Base-by-base conservation (phyloP, 2,113 vertebrate species). In the Pavo muticus region DNA sequence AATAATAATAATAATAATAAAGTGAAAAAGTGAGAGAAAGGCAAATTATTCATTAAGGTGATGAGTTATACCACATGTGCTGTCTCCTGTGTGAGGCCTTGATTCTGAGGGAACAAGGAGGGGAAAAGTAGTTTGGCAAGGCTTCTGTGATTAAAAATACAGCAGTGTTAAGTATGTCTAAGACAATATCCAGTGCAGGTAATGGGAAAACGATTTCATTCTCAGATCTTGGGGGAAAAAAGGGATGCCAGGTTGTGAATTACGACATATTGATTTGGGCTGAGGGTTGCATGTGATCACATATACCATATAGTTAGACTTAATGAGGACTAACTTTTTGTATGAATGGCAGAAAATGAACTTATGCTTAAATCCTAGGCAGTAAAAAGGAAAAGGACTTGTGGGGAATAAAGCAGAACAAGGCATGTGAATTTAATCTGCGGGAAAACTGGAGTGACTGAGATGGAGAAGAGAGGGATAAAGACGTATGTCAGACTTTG, bases 211-310 rank as follows among this genome's bases (percentile, higher is more conserved):
- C 16, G 73, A 1, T 39, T 84, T 70, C 56, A 29, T 13, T 27
- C 14, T 20, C 7, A 12, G n/a, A 80, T 74, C 44, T 35, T 39
- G 9, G 7, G 45, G 19, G 8, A 2, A 52, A 60, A 67, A 75
- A 10, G 17, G 3, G 2, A 71, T 42, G 9, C 0, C 0, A 5
- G 13, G 8, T 45, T 74, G 6, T 71, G 16, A 25, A 9, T 52
- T 67, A 19, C 42, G 7, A 27, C 29, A n/a, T 50, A 37, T 4
- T 50, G 29, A 12, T 88, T 82, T 67, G 14, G 5, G 14, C 3
- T 71, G 11, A 74, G 6, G 4, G 88, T 82, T 79, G 18, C 12
- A 74, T 57, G 6, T 10, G 15, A 20, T 16, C 67, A 39, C 12
- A 50, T 29, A 71, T n/a, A 29, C 6, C 9, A 30, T 78, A 65